Conservation (phyloP, 2,113 vertebrate genomes). For the Leucosticte australis region DNA sequence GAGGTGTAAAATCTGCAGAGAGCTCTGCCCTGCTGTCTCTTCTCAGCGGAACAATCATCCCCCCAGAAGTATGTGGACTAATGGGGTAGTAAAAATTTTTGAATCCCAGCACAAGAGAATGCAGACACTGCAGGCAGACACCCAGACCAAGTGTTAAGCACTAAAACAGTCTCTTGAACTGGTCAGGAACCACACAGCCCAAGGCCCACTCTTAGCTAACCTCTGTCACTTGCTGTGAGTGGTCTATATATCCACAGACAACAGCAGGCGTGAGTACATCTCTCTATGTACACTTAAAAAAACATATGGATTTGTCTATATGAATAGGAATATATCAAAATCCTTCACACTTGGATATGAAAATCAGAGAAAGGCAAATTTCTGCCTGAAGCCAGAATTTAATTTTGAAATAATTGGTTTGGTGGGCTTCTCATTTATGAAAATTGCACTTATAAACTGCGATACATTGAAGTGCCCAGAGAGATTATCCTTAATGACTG, state of each 20-base stretch:
- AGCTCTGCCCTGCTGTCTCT: neutral
- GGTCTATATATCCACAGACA: too few species aligned
- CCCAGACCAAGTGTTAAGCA: neutral
- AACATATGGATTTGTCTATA: fast-evolving
- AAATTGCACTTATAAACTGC: neutral
- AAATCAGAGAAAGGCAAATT: neutral
- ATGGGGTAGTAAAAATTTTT: neutral
- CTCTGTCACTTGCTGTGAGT: neutral
- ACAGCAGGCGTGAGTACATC: neutral
- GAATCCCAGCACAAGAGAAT: neutral
- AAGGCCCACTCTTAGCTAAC: neutral
- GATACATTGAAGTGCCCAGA: neutral
- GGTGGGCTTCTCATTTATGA: neutral
- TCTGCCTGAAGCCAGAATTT: neutral
- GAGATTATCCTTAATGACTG: fast-evolving
- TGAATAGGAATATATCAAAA: neutral
- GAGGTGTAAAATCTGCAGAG: neutral
- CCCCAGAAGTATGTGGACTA: neutral
- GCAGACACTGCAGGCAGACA: neutral
- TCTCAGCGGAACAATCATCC: neutral
- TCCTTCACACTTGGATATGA: neutral
- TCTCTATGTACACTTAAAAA: neutral
- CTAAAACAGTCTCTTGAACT: neutral
- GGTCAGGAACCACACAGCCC: neutral
- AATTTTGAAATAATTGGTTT: neutral